Base-by-base conservation (phyloP, 1,140 invertebrate species). In the Theocolax elegans region DNA sequence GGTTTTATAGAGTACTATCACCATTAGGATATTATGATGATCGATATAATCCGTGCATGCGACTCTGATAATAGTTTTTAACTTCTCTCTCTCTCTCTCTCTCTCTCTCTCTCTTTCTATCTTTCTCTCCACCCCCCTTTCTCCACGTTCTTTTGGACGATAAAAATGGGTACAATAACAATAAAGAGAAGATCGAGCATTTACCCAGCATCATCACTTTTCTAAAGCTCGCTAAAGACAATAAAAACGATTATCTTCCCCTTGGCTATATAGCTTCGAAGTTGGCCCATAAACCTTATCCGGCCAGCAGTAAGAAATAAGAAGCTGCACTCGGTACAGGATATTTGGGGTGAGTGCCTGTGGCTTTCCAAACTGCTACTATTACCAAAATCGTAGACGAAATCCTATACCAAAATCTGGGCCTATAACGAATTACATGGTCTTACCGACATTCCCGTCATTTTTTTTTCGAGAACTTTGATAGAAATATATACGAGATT, bases 241-340 rank as follows among this genome's bases (percentile, higher is more conserved):
- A 69, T 69, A 69, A 69, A 69, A 69, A 53, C 67, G 58, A 69
- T 69, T 69, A 69, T 62, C 48, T 62, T 13, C 38, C 48, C 67
- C 58, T 38, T 15, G 23, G 27, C 13, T 29, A 54, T 17, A 19
- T 13, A 27, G 51, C 62, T 69, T 27, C 58, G 9, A 69, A 69
- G 40, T 69, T 69, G 58, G 46, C 46, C 27, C 48, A 59, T 69
- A 69, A 69, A 69, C n/a, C 48, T 69, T 54, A 54, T 69, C 49
- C 53, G n/a, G 4, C 21, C 10, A 29, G 40, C 23, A 27, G 38
- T 27, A 27, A 29, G 23, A 44, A 44, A 60, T 42, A 60, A 60
- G 23, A 44, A 60, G 58, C 40, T 44, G 21, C 25, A 25, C 23
- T 29, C 2, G 38, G 54, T 42, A 58, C 54, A 40, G n/a, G 42